Base-by-base conservation (phyloP, 2,888 invertebrate genomes). In the Athripsodes cinereus region DNA sequence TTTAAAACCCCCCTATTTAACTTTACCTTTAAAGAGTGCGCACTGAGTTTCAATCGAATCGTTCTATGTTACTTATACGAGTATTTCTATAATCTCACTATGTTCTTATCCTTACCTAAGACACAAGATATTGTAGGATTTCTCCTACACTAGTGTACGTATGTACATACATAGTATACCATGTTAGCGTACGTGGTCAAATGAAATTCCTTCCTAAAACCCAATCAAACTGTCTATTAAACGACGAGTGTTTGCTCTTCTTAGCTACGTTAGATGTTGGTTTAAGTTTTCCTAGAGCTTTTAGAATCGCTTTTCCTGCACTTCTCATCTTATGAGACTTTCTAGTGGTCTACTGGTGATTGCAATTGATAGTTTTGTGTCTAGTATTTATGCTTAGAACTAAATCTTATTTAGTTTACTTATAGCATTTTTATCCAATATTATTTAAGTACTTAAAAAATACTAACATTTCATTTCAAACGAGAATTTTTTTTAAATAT, bases 161-260 rank as follows among this genome's bases (percentile, higher is more conserved):
- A n/a, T n/a, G n/a, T 31, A 31, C 6, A 6, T 31, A 31, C 31
- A 31, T 31, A 40, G 40, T 13, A 13, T n/a, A 40, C 16, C 5
- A 8, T 40, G 8, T 40, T 40, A 5, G 40, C 13, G 40, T 16
- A 40, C 40, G 40, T 40, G 40, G 40, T 40, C 40, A 40, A 47
- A 47, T 47, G 47, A 47, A 47, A 47, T 19, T 20, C 47, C 21
- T 59, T 61, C 58, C 57, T 35, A 47, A 62, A 63, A 63, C 55
- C 60, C 55, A 63, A 63, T 63, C 60, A 63, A 61, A 59, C 61
- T 57, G 61, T 63, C 62, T 56, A 63, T 63, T 61, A 57, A 56
- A 31, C n/a, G 44, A 34, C 18, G 54, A 52, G 49, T 63, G 60
- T 63, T 63, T 63, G 52, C 59, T 59, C 47, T 62, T 53, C 26